phyloP scores from a whole-genome alignment of 2,113 vertebrate species.

The Grallaria varia region DNA sequence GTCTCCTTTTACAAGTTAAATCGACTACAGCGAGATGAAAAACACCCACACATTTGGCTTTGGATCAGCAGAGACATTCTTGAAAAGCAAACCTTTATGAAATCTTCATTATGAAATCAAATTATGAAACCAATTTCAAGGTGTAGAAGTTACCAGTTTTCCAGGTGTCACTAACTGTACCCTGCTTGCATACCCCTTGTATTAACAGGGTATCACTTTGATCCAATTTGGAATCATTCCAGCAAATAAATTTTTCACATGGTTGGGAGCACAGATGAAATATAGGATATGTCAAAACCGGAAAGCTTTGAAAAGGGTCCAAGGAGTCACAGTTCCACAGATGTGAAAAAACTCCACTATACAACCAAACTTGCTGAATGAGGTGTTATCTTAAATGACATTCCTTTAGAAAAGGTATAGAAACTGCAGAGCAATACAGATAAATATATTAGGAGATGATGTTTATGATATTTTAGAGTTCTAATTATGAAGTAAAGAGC shows the following conservation, averaged over 20 bases:
- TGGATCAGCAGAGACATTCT: not conserved
- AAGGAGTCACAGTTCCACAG: not conserved
- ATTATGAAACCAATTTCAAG: not conserved
- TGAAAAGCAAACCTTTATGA: slow-evolving; percentile 25
- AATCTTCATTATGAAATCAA: not conserved
- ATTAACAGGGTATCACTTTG: not conserved
- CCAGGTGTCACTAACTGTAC: not conserved
- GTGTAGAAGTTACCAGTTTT: not conserved
- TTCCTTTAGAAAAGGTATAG: not conserved
- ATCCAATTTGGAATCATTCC: not conserved
- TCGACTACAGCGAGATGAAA: not conserved
- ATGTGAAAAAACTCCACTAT: not conserved
- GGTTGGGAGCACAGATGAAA: not conserved
- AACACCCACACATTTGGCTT: slow-evolving; percentile 33
- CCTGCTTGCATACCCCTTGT: not conserved
- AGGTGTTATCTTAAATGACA: not conserved
- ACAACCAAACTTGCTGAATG: not conserved
- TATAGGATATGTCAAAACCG: not conserved
- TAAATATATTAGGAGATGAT: not conserved
- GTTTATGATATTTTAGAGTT: not conserved
- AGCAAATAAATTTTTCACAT: not conserved
- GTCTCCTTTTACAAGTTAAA: slow-evolving; percentile 34
- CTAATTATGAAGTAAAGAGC: not conserved
- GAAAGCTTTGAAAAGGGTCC: not conserved
- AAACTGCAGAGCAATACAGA: not conserved